These are phyloP conservation scores for Lithobates sylvaticus DNA, from an alignment of 2,797 vertebrate species.

Conservation along the genomic window DNA sequence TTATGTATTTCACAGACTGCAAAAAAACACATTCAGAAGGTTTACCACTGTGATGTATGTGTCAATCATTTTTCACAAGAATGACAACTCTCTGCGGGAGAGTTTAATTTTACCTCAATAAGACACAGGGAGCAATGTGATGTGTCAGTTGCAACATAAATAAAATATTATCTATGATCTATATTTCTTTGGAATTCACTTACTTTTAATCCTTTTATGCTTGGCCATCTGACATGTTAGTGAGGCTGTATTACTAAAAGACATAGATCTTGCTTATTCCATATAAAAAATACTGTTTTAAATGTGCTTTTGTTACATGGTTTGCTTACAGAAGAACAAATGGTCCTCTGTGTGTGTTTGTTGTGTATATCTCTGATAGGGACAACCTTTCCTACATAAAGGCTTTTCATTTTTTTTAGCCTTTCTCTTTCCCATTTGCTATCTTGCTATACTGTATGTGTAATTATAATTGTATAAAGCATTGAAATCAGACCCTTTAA, in stretches of 20 bases:
- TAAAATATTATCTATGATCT: conserved; percentile 58
- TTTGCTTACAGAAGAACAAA: no score
- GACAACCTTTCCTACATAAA: no score
- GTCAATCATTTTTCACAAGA: conserved; percentile 46
- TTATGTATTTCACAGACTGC: conserved; percentile 33
- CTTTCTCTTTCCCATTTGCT: no score
- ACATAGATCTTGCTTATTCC: no score
- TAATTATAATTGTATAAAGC: no score
- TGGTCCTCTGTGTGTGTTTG: no score
- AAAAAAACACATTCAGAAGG: conserved; percentile 20
- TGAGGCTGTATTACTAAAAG: neutral
- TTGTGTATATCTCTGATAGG: no score
- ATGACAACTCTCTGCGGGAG: conserved; percentile 60
- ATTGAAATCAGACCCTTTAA: no score
- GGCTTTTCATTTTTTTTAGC: no score
- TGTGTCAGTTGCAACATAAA: conserved; percentile 54
- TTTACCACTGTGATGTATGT: conserved; percentile 49
- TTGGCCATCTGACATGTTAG: conserved; percentile 11
- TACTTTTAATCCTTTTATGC: conserved; percentile 22
- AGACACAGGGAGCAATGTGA: conserved; percentile 59
- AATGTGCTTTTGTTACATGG: no score
- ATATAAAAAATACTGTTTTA: no score
- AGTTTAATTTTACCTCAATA: conserved; percentile 64
- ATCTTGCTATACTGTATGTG: no score
- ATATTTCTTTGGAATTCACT: conserved; percentile 16